phyloP scores from a whole-genome alignment of 2,113 vertebrate species.

The Apodemus speciosus region DNA sequence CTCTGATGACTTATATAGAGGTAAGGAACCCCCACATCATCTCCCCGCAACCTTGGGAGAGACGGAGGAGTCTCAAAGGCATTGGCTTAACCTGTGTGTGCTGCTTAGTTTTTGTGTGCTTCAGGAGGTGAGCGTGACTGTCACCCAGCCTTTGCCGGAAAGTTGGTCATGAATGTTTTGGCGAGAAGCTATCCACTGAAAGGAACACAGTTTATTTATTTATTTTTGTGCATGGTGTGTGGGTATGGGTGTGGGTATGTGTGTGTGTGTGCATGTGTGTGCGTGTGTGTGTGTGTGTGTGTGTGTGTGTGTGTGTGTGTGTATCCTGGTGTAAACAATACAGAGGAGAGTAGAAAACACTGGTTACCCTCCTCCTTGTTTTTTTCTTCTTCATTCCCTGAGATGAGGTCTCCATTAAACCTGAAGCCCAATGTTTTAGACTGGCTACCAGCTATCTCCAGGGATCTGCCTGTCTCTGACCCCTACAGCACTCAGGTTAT shows the following conservation, averaged over 20 bases:
- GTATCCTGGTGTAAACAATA: too few relatives aligned
- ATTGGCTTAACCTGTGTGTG: not conserved
- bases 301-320: not conserved
- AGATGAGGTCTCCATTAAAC: not conserved
- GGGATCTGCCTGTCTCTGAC: not conserved
- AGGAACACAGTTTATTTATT: not conserved
- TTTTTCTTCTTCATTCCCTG: not conserved
- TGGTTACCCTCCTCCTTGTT: not conserved
- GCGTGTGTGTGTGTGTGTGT: not conserved
- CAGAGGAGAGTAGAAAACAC: not conserved
- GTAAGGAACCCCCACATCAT: not conserved
- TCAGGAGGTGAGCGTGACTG: not conserved
- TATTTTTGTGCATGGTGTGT: not conserved
- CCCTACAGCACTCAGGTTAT: not conserved
- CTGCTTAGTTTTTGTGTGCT: not conserved
- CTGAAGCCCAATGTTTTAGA: not conserved
- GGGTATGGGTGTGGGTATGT: not conserved
- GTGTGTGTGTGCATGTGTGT: not conserved
- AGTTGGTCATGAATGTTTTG: not conserved
- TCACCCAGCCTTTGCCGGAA: not conserved
- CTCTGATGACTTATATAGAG: not conserved
- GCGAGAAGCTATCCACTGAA: not conserved
- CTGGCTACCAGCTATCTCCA: not conserved
- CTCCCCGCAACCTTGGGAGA: not conserved
- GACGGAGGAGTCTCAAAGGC: not conserved